Percentiles rank a stretch among this genome's conserved stretches.
Conservation (phyloP, 2,888 invertebrate genomes). For the Oxycera nigricornis region DNA sequence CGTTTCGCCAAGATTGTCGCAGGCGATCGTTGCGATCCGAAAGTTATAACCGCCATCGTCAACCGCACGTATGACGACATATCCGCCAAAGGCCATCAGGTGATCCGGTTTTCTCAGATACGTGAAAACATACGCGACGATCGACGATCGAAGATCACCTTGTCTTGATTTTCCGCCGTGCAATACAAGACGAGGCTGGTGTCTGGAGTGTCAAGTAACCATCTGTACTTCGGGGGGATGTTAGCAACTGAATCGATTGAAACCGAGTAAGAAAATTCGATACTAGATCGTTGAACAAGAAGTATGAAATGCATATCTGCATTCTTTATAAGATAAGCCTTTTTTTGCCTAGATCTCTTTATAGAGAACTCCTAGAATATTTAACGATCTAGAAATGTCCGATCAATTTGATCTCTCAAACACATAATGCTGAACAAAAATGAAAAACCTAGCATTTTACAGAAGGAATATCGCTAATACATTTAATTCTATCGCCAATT, state of each 20-base stretch:
- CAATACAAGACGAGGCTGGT: conserved; percentile 2
- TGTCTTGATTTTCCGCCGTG: conserved; percentile 26
- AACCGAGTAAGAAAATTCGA: no score
- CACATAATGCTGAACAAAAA: no score
- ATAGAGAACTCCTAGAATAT: no score
- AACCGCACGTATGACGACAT: conserved; percentile 9
- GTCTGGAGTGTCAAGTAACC: not conserved
- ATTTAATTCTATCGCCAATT: no score
- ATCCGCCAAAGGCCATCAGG: conserved; percentile 45
- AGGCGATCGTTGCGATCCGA: not conserved
- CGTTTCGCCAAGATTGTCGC: conserved; percentile 4
- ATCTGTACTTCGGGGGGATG: not conserved
- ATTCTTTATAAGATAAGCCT: no score
- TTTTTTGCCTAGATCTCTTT: no score
- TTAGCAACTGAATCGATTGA: not conserved
- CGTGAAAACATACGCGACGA: not conserved
- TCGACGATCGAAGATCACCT: conserved; percentile 4
- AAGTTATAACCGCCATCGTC: not conserved
- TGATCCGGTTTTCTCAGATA: conserved; percentile 44
- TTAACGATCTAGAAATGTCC: no score
- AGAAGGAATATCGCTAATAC: no score
- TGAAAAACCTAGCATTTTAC: no score
- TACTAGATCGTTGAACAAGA: no score
- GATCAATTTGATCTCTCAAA: no score
- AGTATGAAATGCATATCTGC: no score